phyloP scores from a whole-genome alignment of 2,113 vertebrate genomes.

The Thinocorus orbignyianus region DNA sequence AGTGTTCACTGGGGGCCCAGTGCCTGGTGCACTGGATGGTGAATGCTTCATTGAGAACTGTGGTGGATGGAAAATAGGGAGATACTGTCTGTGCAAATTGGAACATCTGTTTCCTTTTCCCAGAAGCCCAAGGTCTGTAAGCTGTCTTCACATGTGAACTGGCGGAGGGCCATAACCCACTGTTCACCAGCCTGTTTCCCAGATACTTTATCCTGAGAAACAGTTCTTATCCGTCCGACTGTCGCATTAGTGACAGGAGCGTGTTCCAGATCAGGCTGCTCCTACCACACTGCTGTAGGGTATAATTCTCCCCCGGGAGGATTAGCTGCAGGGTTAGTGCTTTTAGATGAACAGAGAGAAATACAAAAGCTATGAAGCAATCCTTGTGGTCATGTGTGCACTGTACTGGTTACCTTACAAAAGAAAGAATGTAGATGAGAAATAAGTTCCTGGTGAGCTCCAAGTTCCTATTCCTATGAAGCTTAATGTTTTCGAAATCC shows the following conservation, averaged over 20 bases:
- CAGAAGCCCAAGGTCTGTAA: conserved; percentile 44
- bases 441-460: not conserved
- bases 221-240: not conserved
- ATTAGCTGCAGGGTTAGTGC: not conserved
- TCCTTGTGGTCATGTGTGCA: not conserved
- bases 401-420: not conserved
- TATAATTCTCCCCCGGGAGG: not conserved
- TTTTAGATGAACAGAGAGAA: not conserved
- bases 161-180: conserved; percentile 29
- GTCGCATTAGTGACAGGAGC: conserved; percentile 29
- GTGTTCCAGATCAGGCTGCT: conserved; percentile 33
- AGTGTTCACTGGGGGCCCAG: not conserved
- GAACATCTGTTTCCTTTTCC: conserved; percentile 60
- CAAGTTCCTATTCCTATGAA: not conserved
- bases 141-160: conserved; percentile 31
- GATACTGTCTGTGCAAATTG: conserved; percentile 34
- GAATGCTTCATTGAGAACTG: conserved; percentile 1
- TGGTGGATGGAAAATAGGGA: not conserved
- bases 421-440: not conserved
- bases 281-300: not conserved
- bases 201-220: conserved; percentile 60
- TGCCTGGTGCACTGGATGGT: not conserved
- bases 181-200: conserved; percentile 58
- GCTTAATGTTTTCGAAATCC: not conserved
- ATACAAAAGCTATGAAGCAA: not conserved